These are phyloP conservation scores for Linnaemya tessellans DNA, from an alignment of 2,888 invertebrate genomes.

Conservation along the genomic window DNA sequence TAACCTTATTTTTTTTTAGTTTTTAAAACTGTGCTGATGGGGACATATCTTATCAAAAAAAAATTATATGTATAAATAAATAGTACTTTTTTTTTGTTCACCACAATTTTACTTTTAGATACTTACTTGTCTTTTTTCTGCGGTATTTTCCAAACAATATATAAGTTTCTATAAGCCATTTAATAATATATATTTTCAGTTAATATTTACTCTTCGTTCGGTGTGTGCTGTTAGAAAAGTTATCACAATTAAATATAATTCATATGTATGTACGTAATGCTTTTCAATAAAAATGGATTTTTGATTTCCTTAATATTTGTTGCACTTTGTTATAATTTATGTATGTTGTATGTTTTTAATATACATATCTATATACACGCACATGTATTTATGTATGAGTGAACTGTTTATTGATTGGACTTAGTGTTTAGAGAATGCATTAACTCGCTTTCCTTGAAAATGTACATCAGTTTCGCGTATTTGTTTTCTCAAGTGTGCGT, in stretches of 20 bases:
- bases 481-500: not conserved
- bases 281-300: conserved; percentile 19
- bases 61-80: conserved; percentile 34
- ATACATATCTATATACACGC: not conserved
- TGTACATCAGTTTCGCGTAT: conserved; percentile 39
- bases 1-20: conserved; percentile 23
- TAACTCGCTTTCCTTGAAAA: conserved; percentile 55
- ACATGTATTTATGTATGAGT: not conserved
- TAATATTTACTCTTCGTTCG: conserved; percentile 51
- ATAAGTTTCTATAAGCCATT: conserved; percentile 54
- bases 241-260: conserved; percentile 6
- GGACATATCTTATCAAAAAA: conserved; percentile 57
- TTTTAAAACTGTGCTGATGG: conserved; percentile 24
- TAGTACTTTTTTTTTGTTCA: conserved; percentile 35
- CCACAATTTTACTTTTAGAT: conserved; percentile 42
- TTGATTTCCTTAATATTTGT: conserved; percentile 41
- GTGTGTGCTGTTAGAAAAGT: conserved; percentile 33
- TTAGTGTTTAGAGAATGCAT: conserved; percentile 15
- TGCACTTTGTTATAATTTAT: not conserved
- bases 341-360: not conserved
- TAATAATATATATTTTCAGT: conserved; percentile 55
- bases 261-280: not conserved
- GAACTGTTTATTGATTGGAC: not conserved
- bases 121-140: conserved; percentile 24
- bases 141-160: conserved; percentile 25